These are phyloP conservation scores for Champsocephalus esox DNA, from an alignment of 2,797 vertebrate genomes.

Conservation along the genomic window DNA sequence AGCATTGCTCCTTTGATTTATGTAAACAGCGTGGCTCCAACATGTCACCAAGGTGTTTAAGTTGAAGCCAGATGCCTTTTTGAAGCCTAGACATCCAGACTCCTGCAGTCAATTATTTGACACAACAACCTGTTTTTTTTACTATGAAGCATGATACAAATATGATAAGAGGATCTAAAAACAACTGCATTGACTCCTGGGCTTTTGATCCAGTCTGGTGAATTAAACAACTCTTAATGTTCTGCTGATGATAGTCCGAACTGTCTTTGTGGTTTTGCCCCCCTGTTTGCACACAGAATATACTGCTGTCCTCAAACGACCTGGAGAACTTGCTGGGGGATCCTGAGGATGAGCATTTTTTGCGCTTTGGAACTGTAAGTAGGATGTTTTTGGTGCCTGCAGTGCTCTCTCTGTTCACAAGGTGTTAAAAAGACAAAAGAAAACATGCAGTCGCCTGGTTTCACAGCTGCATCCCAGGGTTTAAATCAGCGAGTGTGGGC, in stretches of 20 bases:
- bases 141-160: conserved; percentile 32
- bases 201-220: conserved; percentile 57
- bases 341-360: conserved; percentile 47
- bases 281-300: conserved; percentile 66
- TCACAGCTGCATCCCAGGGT: conserved; percentile 19
- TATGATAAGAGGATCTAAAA: conserved; percentile 38
- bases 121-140: conserved; percentile 20
- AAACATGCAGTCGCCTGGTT: conserved; percentile 21
- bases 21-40: conserved; percentile 13
- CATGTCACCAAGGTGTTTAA: conserved; percentile 37
- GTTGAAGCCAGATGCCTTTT: conserved; percentile 38
- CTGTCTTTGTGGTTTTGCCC: conserved; percentile 25
- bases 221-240: conserved; percentile 33
- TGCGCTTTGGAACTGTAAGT: conserved; percentile 70
- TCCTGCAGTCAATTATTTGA: conserved; percentile 35
- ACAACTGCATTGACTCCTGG: conserved; percentile 38
- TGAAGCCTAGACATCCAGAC: conserved; percentile 53
- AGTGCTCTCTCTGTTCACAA: background rate
- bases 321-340: conserved; percentile 75
- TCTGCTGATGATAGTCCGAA: conserved; percentile 18
- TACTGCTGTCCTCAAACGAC: conserved; percentile 82
- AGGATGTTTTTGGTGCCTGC: background rate
- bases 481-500: conserved; percentile 16
- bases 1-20: conserved; percentile 6
- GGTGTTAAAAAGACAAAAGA: conserved; percentile 13